These are phyloP conservation scores for Caenorhabditis inopinata DNA, from an alignment of 1,140 invertebrate species.

Conservation along the genomic window DNA sequence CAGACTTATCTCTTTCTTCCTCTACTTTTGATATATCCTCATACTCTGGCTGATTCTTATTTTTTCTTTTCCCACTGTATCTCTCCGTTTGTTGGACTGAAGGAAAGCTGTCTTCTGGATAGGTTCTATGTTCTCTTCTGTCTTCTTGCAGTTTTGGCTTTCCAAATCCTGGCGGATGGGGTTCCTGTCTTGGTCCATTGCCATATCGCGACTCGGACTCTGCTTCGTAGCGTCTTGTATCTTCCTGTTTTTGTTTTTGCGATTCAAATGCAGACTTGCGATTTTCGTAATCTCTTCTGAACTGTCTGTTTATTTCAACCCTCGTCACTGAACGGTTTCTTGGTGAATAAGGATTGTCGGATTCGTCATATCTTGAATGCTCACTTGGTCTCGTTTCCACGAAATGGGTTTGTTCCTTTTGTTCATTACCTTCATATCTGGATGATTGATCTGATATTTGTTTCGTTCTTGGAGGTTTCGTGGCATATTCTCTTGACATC, in stretches of 20 bases:
- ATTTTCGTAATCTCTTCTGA: not conserved
- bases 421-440: not conserved
- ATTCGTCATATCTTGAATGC: not conserved
- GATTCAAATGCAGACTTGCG: not conserved
- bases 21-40: constrained; percentile 1
- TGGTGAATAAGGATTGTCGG: not conserved
- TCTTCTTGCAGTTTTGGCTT: not conserved
- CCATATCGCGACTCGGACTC: not conserved
- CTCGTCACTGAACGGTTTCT: not conserved
- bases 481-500: not conserved
- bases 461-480: not conserved
- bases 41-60: constrained; percentile 24
- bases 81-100: not conserved
- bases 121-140: not conserved
- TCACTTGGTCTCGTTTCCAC: not conserved
- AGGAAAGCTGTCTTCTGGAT: not conserved
- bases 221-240: not conserved
- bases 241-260: not conserved
- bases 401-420: not conserved
- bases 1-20: not conserved
- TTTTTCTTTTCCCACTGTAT: not conserved
- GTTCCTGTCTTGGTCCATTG: not conserved
- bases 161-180: constrained; percentile 14
- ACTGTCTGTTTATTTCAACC: not conserved
- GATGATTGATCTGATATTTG: not conserved